Conservation (phyloP, 1,140 invertebrate species). For the Anoplophora glabripennis region DNA sequence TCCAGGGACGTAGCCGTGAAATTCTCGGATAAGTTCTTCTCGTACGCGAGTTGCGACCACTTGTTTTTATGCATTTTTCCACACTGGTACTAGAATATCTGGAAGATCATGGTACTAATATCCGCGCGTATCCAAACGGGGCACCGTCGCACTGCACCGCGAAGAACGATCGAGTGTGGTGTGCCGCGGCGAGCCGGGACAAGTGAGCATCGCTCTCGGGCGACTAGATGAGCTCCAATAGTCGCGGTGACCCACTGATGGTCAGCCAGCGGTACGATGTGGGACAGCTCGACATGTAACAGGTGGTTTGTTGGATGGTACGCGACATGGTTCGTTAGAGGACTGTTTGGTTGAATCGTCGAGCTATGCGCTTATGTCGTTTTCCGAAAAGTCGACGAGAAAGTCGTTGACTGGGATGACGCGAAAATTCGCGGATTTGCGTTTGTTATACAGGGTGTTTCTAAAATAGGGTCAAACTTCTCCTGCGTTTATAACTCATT, state of each 20-base stretch:
- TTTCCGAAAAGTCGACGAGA: too few relatives aligned
- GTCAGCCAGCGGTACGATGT: slow-evolving; percentile 20
- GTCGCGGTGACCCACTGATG: slow-evolving; percentile 43
- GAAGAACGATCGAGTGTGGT: slow-evolving; percentile 19
- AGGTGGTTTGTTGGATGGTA: not conserved
- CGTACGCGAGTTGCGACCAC: slow-evolving; percentile 17
- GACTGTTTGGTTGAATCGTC: not conserved
- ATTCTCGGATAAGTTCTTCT: slow-evolving; percentile 23
- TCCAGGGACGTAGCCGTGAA: slow-evolving; percentile 55
- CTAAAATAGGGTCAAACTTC: too few relatives aligned
- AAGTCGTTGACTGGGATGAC: too few relatives aligned
- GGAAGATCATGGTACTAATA: not conserved
- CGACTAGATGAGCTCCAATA: slow-evolving; percentile 48
- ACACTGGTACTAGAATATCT: not conserved
- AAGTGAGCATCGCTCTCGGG: slow-evolving; percentile 9
- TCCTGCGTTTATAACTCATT: too few relatives aligned
- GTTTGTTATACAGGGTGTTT: too few relatives aligned
- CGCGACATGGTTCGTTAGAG: too few relatives aligned
- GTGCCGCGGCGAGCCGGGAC: slow-evolving; percentile 4
- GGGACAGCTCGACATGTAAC: not conserved
- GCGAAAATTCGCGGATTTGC: too few relatives aligned
- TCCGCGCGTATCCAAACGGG: not conserved
- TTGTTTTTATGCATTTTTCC: slow-evolving; percentile 25
- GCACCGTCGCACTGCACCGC: not conserved
- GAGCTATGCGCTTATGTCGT: not conserved